These are phyloP conservation scores for Melipona quadrifasciata DNA, from an alignment of 1,140 invertebrate genomes.

Conservation along the genomic window DNA sequence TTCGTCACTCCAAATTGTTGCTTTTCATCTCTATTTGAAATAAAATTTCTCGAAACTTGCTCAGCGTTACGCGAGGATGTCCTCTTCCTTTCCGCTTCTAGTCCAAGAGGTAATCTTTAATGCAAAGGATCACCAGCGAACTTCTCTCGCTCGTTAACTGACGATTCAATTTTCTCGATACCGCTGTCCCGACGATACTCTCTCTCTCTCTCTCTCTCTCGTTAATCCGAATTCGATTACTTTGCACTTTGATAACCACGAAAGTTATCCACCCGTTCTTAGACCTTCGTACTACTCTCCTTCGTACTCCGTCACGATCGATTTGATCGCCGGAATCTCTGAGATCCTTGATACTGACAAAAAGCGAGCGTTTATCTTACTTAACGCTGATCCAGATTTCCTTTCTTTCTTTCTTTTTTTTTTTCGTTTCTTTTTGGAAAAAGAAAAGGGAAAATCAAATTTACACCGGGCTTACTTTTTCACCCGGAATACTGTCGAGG, in stretches of 20 bases:
- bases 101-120: conserved; percentile 17
- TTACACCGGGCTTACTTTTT: neutral
- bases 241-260: conserved; percentile 25
- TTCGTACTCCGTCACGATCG: neutral
- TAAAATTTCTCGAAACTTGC: no score
- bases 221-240: conserved; percentile 31
- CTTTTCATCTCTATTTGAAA: no score
- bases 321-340: no score
- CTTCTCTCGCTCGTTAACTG: conserved; percentile 27
- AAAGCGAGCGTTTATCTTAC: no score
- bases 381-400: no score
- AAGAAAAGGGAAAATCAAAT: neutral
- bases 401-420: neutral
- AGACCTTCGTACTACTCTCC: neutral
- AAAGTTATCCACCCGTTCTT: neutral
- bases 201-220: neutral
- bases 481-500: neutral
- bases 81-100: neutral
- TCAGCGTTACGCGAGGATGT: neutral
- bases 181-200: conserved; percentile 5
- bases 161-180: conserved; percentile 34
- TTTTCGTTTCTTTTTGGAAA: neutral
- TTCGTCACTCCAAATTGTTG: no score
- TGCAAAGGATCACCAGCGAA: conserved; percentile 25
- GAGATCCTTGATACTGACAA: no score